Conservation (phyloP, 2,113 vertebrate species). For the Pandion haliaetus region DNA sequence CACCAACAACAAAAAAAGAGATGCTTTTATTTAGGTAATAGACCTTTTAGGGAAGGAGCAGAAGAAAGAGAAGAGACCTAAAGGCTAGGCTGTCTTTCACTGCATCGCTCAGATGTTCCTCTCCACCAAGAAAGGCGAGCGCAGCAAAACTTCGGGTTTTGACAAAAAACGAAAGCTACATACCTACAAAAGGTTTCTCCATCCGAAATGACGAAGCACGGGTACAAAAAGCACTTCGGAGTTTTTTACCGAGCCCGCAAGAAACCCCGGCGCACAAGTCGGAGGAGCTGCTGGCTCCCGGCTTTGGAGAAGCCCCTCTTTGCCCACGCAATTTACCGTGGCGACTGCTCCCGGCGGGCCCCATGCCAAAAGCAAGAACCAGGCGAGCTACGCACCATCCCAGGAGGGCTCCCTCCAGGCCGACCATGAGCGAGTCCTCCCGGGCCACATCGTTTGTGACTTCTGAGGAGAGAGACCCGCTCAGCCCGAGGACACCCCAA, state of each 20-base stretch:
- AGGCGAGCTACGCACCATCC: slow-evolving; percentile 75
- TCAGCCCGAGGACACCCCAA: not conserved
- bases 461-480: slow-evolving; percentile 52
- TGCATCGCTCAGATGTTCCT: not conserved
- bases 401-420: slow-evolving; percentile 70
- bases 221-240: no score
- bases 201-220: not conserved
- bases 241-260: fast-evolving
- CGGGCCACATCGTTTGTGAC: slow-evolving; percentile 77
- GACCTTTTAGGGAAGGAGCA: not conserved
- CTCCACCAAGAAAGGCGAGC: no score
- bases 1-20: no score
- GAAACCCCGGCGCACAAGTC: fast-evolving
- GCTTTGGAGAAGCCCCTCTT: no score
- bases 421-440: slow-evolving; percentile 57
- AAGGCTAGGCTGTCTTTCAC: not conserved
- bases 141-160: not conserved
- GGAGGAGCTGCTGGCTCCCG: not conserved
- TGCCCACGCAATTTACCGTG: fast-evolving
- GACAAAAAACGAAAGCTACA: not conserved
- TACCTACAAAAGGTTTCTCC: no score
- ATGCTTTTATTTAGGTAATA: not conserved
- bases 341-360: not conserved
- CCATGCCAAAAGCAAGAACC: fast-evolving
- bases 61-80: no score